Conservation (phyloP, 2,113 vertebrate species). For the Lampris megalopsis region DNA sequence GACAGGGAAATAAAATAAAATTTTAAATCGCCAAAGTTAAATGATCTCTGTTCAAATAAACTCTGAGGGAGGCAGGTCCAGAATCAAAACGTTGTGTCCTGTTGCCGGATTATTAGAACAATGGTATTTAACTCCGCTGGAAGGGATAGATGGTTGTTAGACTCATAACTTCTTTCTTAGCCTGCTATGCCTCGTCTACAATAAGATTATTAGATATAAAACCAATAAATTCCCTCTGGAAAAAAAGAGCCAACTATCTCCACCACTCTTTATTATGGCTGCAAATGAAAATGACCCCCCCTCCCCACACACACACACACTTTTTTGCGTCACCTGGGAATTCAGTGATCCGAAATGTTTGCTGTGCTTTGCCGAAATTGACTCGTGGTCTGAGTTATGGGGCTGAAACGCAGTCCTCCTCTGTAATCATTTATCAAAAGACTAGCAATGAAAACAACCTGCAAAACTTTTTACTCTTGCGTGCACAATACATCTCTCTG, state of each 20-base stretch:
- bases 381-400: conserved; percentile 40
- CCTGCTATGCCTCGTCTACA: conserved; percentile 20
- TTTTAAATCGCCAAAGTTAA: background rate
- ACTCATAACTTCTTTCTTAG: conserved; percentile 40
- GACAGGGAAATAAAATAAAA: background rate
- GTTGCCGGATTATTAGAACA: conserved; percentile 14
- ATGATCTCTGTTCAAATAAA: conserved; percentile 16
- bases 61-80: background rate
- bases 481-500: conserved; percentile 51
- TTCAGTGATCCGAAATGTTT: conserved; percentile 54
- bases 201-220: conserved; percentile 46
- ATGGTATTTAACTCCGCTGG: conserved; percentile 2
- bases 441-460: conserved; percentile 52
- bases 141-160: background rate
- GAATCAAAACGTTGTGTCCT: conserved; percentile 31
- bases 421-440: conserved; percentile 59
- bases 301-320: background rate
- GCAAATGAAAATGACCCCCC: conserved; percentile 47
- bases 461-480: conserved; percentile 46
- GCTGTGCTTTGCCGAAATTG: conserved; percentile 28
- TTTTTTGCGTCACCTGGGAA: conserved; percentile 53
- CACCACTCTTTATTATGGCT: conserved; percentile 3
- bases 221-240: background rate
- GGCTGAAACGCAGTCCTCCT: conserved; percentile 28
- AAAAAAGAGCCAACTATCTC: too few species aligned